These are phyloP conservation scores for Rhinolophus ferrumequinum DNA, from an alignment of 2,113 vertebrate species.

Conservation along the genomic window DNA sequence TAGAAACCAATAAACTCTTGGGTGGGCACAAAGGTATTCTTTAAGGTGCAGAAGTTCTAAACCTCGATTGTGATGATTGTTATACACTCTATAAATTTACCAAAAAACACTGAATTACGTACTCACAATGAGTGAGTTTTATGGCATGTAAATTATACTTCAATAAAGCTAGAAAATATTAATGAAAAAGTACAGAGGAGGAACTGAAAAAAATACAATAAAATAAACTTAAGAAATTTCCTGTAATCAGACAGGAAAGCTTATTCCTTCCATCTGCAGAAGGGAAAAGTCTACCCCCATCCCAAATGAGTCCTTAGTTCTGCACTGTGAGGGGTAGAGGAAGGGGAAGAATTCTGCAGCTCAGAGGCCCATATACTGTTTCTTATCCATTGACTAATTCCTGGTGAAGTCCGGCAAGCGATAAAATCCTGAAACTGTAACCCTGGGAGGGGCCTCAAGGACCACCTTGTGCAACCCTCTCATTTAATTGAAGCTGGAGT, in stretches of 20 bases:
- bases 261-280: background rate
- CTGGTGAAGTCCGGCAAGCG: background rate
- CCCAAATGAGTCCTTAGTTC: background rate
- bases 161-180: background rate
- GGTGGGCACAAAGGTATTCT: background rate
- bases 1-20: background rate
- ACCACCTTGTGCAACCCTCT: background rate
- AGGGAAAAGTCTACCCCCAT: background rate
- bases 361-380: background rate
- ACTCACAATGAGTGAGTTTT: background rate
- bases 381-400: background rate
- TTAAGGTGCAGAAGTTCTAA: background rate
- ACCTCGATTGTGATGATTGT: background rate
- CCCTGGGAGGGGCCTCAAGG: background rate
- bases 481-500: background rate
- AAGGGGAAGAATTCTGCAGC: background rate
- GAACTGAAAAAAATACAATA: background rate
- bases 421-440: background rate
- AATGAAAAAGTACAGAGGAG: background rate
- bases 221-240: slow-evolving; percentile 23
- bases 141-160: background rate
- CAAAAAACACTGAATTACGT: background rate
- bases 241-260: background rate
- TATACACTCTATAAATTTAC: background rate
- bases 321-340: background rate